Evolutionary conservation across 2,797 vertebrate species (phyloP), one percentile per base, ranked within the genome.

Genomic region (Harpagifer antarcticus): DNA sequence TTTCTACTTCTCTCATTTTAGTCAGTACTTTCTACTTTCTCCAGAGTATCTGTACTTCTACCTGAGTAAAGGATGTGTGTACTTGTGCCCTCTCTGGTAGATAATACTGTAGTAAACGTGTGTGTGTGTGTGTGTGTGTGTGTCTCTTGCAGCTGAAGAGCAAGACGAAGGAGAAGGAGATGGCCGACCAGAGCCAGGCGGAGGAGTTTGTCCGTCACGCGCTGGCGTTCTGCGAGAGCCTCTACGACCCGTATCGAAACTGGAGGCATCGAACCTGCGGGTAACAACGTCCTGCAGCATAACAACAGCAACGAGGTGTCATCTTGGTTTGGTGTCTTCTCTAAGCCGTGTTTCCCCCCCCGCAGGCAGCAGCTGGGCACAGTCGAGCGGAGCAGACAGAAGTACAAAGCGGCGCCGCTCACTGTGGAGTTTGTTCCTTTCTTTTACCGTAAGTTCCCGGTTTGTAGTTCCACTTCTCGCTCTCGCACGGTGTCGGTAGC

Each of bases 361-460:
- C n/a, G 33, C 89, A 99, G 98, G 60, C 94, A 93, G 81, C 95
- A 96, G 90, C 91, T 97, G 83, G 95, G 95, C 54, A 90, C 95
- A 0, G 96, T 96, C 60, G 98, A 99, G 90, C 97, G 94, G 92
- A 98, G 96, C 94, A 96, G 98, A 91, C 97, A 98, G 94, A 99
- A 99, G 82, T 97, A 97, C 87, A 99, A 98, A 83, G 96, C 98
- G 17, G 98, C 98, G 61, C 94, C 95, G 1, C 97, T 99, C 79
- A 99, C 98, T 3, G 97, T 99, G 47, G 98, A 99, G 82, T 99
- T 99, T 88, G 94, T 99, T 75, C 98, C 98, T 78, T 99, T 99
- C 91, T 99, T 99, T 95, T 99, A 99, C 86, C 98, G 98, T 99
- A 92, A 97, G 98, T 97, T 12, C 37, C 5, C 48, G 17, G 1